phyloP scores from a whole-genome alignment of 2,888 invertebrate species.

The Adineta ricciae region DNA sequence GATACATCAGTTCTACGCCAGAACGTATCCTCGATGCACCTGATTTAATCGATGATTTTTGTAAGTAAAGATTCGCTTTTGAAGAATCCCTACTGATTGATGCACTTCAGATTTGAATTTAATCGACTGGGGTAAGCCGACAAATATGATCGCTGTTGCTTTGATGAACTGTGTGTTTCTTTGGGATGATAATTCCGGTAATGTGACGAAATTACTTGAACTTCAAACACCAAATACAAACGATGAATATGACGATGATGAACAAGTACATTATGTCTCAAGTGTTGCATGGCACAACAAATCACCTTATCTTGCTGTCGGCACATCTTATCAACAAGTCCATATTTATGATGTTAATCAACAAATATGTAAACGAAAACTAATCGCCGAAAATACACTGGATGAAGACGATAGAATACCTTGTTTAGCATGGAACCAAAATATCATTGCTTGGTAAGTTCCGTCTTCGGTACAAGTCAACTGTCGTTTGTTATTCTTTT shows the following conservation, averaged over 20 bases:
- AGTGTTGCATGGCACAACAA: slow-evolving; percentile 22
- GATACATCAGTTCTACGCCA: slow-evolving; percentile 27
- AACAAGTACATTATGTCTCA: slow-evolving; percentile 8
- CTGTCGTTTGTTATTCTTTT: too few species aligned
- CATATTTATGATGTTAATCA: slow-evolving; percentile 17
- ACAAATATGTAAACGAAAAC: slow-evolving; percentile 13
- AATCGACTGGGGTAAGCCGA: slow-evolving; percentile 26
- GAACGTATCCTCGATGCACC: slow-evolving; percentile 33
- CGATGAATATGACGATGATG: background rate
- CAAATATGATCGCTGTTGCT: slow-evolving; percentile 21
- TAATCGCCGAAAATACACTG: background rate
- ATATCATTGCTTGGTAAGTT: slow-evolving; percentile 13
- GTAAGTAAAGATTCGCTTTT: background rate
- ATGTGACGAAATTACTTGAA: background rate
- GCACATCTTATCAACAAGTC: slow-evolving; percentile 9
- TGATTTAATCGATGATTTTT: slow-evolving; percentile 31
- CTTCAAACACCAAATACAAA: background rate
- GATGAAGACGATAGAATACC: slow-evolving; percentile 13
- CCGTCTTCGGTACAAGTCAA: too few species aligned
- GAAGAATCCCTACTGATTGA: too few species aligned
- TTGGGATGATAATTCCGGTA: slow-evolving; percentile 21
- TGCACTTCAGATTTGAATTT: slow-evolving; percentile 32
- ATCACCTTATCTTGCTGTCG: slow-evolving; percentile 12
- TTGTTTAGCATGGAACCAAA: slow-evolving; percentile 18
- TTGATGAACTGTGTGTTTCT: slow-evolving; percentile 16